Base-by-base conservation (phyloP, 1,140 invertebrate genomes). In the Choristoneura fumiferana region DNA sequence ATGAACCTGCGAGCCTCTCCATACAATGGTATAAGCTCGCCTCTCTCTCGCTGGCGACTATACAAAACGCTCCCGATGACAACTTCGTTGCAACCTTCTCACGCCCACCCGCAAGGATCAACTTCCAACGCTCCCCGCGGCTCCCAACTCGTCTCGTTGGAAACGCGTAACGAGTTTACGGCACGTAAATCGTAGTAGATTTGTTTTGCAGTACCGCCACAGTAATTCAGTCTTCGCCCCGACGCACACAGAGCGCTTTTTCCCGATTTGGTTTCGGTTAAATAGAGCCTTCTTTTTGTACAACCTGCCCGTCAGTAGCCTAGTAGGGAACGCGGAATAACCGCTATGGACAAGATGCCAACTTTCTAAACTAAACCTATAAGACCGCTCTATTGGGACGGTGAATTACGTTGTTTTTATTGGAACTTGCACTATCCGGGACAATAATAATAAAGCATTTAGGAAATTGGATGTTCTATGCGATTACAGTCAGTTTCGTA, bases 301-400 rank as follows among this genome's bases (percentile, higher is more conserved):
- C 65, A 74, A 69, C 67, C 65, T 69, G 68, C 70, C 71, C 73
- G 63, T 73, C 74, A 71, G 78, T 76, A 81, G 76, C 75, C 75
- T 78, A 77, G 76, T 78, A 81, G 73, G 78, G 76, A 79, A 75
- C 75, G 73, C 75, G 73, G 78, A 80, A 80, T 79, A 84, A 83
- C 81, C 78, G 77, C 84, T 81, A 83, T 66, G 70, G 79, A 85
- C 81, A 85, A 85, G 82, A 84, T 84, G 81, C 77, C 82, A 84
- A 87, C 84, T 87, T 87, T 87, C 84, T 84, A 87, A 87, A 86
- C 81, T 84, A 84, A 83, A 84, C 74, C 80, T 81, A 85, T 81
- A 84, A 84, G 75, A 78, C 57, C 63, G 67, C 64, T 74, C 69
- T 76, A 78, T 84, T 73, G 65, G 74, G 66, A 67, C 67, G 70